Percentiles rank a stretch among this genome's conserved stretches.
Conservation (phyloP, 2,888 invertebrate species). For the Lingula anatina region DNA sequence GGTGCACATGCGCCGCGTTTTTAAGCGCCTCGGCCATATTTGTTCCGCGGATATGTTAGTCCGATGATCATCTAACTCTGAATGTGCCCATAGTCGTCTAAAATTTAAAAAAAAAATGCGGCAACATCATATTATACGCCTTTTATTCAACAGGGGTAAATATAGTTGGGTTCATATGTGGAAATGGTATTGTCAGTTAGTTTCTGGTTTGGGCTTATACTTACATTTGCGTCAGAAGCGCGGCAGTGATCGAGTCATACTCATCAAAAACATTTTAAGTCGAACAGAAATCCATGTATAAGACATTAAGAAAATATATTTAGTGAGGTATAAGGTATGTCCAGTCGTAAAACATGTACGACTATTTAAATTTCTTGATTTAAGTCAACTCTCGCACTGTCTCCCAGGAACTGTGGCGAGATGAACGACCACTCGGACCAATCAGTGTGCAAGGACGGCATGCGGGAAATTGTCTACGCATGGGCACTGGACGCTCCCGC, state of each 20-base stretch:
- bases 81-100: not conserved
- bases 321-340: not conserved
- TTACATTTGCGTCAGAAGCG: no score
- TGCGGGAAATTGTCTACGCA: slow-evolving; percentile 55
- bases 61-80: no score
- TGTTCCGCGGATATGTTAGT: no score
- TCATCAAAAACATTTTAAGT: not conserved
- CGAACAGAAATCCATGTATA: not conserved
- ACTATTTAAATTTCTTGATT: not conserved
- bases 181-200: no score
- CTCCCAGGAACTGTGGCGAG: slow-evolving; percentile 48
- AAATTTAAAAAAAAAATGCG: no score
- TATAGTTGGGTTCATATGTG: no score
- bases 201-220: no score
- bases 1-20: no score
- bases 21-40: no score
- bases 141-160: no score
- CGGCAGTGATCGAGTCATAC: not conserved
- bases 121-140: no score
- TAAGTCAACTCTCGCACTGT: not conserved
- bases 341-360: not conserved
- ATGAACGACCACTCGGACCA: slow-evolving; percentile 3
- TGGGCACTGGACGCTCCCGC: slow-evolving; percentile 60
- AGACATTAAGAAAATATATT: not conserved
- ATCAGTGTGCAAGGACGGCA: slow-evolving; percentile 24